phyloP scores from a whole-genome alignment of 1,140 invertebrate species.

The Drosophila kikkawai region DNA sequence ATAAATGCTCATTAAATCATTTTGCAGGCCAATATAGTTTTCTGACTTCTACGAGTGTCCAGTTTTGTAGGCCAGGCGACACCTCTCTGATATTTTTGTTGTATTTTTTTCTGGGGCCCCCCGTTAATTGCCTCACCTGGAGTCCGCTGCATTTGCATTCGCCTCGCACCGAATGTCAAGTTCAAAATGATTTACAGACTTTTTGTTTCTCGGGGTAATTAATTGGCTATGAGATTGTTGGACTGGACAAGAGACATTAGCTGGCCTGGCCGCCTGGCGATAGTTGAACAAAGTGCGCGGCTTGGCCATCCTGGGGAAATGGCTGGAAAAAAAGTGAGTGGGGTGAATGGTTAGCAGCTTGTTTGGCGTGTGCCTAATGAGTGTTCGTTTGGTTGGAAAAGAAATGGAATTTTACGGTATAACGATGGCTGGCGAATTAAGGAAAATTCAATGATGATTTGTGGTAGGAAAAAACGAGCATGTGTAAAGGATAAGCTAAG shows the following conservation, averaged over 20 bases:
- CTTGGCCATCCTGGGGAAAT: slow-evolving; percentile 22
- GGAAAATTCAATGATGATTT: slow-evolving; percentile 1
- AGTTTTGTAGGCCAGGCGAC: slow-evolving; percentile 55
- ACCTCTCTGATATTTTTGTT: slow-evolving; percentile 23
- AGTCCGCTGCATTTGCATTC: slow-evolving; percentile 62
- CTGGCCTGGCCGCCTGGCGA: slow-evolving; percentile 10
- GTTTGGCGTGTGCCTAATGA: slow-evolving; percentile 54
- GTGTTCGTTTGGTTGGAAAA: slow-evolving; percentile 12
- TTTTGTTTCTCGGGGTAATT: slow-evolving; percentile 67
- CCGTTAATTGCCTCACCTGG: slow-evolving; percentile 46
- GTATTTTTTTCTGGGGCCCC: slow-evolving; percentile 10
- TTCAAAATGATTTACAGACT: slow-evolving; percentile 80
- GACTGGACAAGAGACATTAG: slow-evolving; percentile 26
- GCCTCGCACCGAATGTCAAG: slow-evolving; percentile 73
- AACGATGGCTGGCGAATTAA: slow-evolving; percentile 6
- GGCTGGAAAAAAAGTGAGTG: background rate
- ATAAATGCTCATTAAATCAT: slow-evolving; percentile 83
- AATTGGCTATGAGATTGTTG: slow-evolving; percentile 50
- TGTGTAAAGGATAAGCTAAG: background rate
- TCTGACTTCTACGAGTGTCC: slow-evolving; percentile 58
- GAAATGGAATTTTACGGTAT: background rate
- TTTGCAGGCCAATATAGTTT: slow-evolving; percentile 54
- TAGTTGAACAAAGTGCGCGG: slow-evolving; percentile 26
- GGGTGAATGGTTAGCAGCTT: slow-evolving; percentile 43
- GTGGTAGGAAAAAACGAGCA: background rate